Base-by-base conservation (phyloP, 1,140 invertebrate species). In the Helicorthomorpha holstii region DNA sequence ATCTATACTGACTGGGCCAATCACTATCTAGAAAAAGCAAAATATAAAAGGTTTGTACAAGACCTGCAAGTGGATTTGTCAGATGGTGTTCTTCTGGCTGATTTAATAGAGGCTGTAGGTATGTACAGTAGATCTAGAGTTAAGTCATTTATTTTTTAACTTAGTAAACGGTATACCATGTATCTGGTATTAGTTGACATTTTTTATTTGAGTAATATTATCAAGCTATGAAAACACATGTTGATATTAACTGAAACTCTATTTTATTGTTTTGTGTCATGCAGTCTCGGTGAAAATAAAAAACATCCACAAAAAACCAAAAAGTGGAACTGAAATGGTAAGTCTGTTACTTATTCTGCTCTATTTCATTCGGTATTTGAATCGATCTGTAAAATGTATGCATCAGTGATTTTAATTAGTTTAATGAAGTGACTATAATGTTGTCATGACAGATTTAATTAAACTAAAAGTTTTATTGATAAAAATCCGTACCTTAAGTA, bases 1-100 rank as follows among this genome's bases (percentile, higher is more conserved):
- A 91, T 95, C 61, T 96, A 96, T 67, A 93, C 89, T 24, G 89
- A 94, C 68, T 96, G 91, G 91, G 90, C 89, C 24, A 96, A 96
- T 70, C 89, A 95, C 64, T 96, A 96, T 66, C 68, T 96, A 72
- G 89, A 94, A 66, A 86, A 90, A 64, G 82, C 82, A 29, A 76
- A 83, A 50, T 86, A 81, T 53, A 85, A 87, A 58, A 77, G 81
- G 52, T 78, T 83, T 56, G 87, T 92, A 51, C 76, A 76, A 51
- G 84, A 87, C 65, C 75, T 96, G 27, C 87, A 90, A 46, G 73
- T 78, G 38, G 91, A 95, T 67, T 81, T 93, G 61, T 80, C 81
- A 14, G 91, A 95, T 75, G 91, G 90, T 12, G 77, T 92, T 4
- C 72, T 94, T 2, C 72, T 95, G 48, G 84, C 88, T 4, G 88